Evolutionary conservation across 2,797 vertebrate species (phyloP).

Genomic region (Stomatorhinus walkeri): DNA sequence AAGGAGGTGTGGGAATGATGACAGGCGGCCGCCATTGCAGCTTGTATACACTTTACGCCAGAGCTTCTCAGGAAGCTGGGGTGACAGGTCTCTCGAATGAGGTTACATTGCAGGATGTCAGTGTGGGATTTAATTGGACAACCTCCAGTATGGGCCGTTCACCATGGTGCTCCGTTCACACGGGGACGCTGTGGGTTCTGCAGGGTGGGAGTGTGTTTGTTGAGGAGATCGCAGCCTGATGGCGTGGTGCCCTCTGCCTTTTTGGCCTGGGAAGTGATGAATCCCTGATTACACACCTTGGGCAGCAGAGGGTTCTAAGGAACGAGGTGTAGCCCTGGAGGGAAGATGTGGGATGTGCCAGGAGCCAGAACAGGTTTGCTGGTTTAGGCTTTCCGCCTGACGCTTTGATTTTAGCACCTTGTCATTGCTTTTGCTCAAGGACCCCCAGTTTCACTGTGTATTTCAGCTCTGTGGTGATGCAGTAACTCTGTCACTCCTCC

Average conservation of each 20-base stretch:
- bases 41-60: not conserved
- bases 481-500: not conserved
- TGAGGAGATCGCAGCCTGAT: not conserved
- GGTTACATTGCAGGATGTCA: conserved; percentile 2
- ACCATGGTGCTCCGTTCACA: not conserved
- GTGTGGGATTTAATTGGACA: not conserved
- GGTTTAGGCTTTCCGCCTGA: not conserved
- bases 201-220: not conserved
- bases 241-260: not conserved
- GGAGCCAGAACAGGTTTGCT: not conserved
- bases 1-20: not conserved
- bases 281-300: not conserved
- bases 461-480: not conserved
- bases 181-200: not conserved
- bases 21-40: not conserved
- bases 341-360: not conserved
- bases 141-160: not conserved
- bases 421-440: not conserved
- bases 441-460: not conserved
- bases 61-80: not conserved
- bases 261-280: not conserved
- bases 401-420: not conserved
- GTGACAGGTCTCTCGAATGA: not conserved
- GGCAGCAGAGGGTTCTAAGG: not conserved
- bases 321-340: not conserved